Evolutionary conservation across 2,888 invertebrate species (phyloP), one percentile per base, ranked within the genome.

Genomic region (Ochropleura leucogaster): DNA sequence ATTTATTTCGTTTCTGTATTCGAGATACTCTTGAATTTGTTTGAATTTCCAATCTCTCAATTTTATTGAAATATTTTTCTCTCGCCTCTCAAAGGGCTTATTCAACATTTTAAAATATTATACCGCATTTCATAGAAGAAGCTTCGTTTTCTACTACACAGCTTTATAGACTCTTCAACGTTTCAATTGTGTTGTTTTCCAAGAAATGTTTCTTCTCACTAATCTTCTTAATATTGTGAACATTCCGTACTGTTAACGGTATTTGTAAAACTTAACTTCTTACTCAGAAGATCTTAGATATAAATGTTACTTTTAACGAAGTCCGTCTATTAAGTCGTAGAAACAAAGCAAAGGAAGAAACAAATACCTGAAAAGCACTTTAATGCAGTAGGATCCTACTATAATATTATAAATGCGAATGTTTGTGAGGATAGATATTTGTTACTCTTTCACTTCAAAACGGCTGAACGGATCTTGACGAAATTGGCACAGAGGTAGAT

Each of bases 51-150:
- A 77, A 82, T 85, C 65, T 81, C 77, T 68, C 77, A 77, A 57
- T 66, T 68, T 69, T 75, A 79, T 73, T 83, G 79, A 80, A 83
- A 85, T 86, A 79, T 83, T 81, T 80, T 75, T 79, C 79, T 71
- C 65, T 72, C 60, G 20, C 7, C 68, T 80, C 67, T 79, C 74
- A 84, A 80, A 80, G 74, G 79, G 69, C 68, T 79, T 73, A 70
- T 67, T 74, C 57, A 69, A 68, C 40, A 72, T 84, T 79, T 76
- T 75, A 74, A 78, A 87, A 82, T 87, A 80, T 85, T 78, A 76
- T 74, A 80, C 70, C 57, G 76, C 71, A 73, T 81, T 86, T 75
- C 42, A 68, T 68, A 49, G 73, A 66, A 75, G 71, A 49, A 66
- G 16, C 69, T 65, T 68, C 18, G 57, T 55, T 70, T 10, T 18